Evolutionary conservation across 2,797 vertebrate species (phyloP).

Genomic region (Falco berigora): DNA sequence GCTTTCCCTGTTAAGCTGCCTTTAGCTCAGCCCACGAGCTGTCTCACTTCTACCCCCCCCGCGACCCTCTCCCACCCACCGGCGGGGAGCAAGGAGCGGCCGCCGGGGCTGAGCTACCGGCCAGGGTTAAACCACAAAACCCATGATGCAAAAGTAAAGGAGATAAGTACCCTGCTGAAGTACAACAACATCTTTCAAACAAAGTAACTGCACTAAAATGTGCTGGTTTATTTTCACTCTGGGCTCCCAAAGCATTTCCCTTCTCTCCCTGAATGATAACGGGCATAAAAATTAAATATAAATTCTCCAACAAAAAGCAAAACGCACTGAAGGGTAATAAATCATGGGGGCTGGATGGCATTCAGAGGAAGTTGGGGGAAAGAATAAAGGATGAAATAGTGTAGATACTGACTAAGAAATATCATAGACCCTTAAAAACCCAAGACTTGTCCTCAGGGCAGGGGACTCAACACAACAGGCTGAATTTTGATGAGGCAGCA

Average conservation of each 20-base stretch:
- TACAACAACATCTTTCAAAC: background rate
- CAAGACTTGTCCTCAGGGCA: background rate
- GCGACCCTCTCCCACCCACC: too few relatives aligned
- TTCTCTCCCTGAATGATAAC: background rate
- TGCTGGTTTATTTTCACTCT: background rate
- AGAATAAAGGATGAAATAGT: background rate
- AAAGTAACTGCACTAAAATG: background rate
- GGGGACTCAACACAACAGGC: background rate
- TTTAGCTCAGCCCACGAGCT: too few relatives aligned
- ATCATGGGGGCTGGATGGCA: background rate
- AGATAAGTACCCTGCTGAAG: background rate
- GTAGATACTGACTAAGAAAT: background rate
- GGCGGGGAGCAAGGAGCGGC: too few relatives aligned
- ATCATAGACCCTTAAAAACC: background rate
- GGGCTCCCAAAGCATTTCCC: background rate
- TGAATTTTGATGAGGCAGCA: background rate
- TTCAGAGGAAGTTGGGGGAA: background rate
- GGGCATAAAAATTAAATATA: constrained; percentile 21
- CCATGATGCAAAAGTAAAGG: background rate
- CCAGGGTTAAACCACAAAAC: background rate
- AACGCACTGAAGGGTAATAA: background rate
- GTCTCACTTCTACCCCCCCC: too few relatives aligned
- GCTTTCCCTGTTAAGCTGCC: too few relatives aligned
- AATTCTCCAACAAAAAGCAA: background rate
- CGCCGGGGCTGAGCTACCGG: too few relatives aligned